These are phyloP conservation scores for Pagetopsis macropterus DNA, from an alignment of 2,797 vertebrate species.

Conservation along the genomic window DNA sequence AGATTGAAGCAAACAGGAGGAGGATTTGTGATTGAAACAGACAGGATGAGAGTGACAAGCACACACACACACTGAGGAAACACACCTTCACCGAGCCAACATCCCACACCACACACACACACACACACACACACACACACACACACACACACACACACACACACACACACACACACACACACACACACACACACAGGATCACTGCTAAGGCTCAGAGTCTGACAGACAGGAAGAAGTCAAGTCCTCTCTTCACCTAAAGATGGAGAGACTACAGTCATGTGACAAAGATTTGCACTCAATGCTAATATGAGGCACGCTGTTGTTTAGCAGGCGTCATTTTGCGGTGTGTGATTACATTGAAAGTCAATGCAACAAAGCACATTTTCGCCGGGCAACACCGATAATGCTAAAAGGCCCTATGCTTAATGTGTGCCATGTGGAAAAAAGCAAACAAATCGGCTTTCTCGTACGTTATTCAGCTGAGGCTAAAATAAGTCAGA, in stretches of 20 bases:
- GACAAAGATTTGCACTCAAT: neutral
- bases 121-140: too few relatives aligned
- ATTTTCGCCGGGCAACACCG: too few relatives aligned
- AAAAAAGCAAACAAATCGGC: too few relatives aligned
- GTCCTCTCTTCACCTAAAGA: neutral
- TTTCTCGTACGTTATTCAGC: neutral
- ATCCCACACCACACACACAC: neutral
- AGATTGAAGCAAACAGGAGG: conserved; percentile 86
- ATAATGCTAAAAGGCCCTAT: too few relatives aligned
- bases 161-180: too few relatives aligned
- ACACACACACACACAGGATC: conserved; percentile 41
- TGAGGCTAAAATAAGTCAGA: neutral
- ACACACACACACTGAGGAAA: conserved; percentile 54
- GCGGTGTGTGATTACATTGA: too few relatives aligned
- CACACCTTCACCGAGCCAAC: conserved; percentile 7
- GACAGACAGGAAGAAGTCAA: conserved; percentile 24
- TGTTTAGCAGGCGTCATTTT: neutral
- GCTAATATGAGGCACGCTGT: neutral
- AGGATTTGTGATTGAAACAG: conserved; percentile 42
- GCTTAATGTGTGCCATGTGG: too few relatives aligned
- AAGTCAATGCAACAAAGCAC: too few relatives aligned
- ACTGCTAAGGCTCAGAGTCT: conserved; percentile 23
- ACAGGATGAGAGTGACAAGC: conserved; percentile 35
- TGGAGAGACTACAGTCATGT: neutral
- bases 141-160: too few relatives aligned